A percentile compares a stretch with the other conserved stretches of the same genome.
phyloP scores from a whole-genome alignment of 2,113 vertebrate species.

The Nicator chloris region DNA sequence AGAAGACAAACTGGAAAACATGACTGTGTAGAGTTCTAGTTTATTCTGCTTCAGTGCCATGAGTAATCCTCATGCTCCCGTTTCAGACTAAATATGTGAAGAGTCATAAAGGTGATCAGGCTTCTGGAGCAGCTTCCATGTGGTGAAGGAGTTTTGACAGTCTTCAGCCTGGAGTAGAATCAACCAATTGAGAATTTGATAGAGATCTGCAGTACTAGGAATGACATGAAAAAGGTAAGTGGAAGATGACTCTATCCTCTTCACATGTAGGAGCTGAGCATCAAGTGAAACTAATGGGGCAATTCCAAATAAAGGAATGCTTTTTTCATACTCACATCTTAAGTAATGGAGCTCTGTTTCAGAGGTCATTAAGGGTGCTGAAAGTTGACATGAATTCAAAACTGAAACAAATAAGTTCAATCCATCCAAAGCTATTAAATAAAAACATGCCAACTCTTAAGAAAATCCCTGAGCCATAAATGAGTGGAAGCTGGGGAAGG shows the following conservation, averaged over 20 bases:
- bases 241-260: not conserved
- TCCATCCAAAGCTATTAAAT: not conserved
- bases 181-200: not conserved
- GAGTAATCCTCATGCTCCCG: not conserved
- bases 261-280: not conserved
- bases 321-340: not conserved
- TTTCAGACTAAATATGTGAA: not conserved
- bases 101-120: not conserved
- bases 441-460: not conserved
- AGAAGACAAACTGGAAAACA: not conserved
- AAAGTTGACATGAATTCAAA: not conserved
- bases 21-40: not conserved
- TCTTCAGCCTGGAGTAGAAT: not conserved
- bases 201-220: not conserved
- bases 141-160: not conserved
- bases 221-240: not conserved
- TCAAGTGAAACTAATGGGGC: not conserved
- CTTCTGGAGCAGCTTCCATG: not conserved
- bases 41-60: not conserved
- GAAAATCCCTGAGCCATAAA: not conserved
- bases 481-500: not conserved
- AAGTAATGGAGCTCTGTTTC: not conserved
- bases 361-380: not conserved
- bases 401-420: not conserved
- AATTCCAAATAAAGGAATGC: not conserved